Percentiles rank a stretch among this genome's conserved stretches.
These are phyloP conservation scores for Dryocosmus kuriphilus DNA, from an alignment of 2,888 invertebrate species.

Conservation along the genomic window DNA sequence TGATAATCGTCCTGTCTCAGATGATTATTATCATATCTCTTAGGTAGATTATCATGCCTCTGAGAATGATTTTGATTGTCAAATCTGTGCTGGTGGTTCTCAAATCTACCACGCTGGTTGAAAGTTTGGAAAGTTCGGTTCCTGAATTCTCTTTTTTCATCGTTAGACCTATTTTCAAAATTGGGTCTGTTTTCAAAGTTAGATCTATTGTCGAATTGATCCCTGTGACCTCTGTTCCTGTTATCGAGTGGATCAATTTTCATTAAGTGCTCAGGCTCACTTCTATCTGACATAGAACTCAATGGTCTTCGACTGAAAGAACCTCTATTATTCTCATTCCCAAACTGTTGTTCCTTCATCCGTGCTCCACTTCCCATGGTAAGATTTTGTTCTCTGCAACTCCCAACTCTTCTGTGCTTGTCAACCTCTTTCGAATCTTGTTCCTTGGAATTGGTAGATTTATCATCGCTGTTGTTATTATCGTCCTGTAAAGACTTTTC, in stretches of 20 bases:
- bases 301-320: neutral
- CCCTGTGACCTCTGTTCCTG: neutral
- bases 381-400: conserved; percentile 54
- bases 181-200: neutral
- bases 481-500: neutral
- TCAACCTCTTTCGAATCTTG: conserved; percentile 45
- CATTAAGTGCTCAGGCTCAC: neutral
- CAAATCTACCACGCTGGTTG: neutral
- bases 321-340: neutral
- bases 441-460: neutral
- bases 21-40: neutral
- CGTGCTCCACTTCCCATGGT: conserved; percentile 59
- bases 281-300: neutral
- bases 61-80: neutral
- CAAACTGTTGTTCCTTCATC: conserved; percentile 58
- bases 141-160: conserved; percentile 2
- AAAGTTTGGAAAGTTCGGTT: neutral
- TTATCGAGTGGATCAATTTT: neutral
- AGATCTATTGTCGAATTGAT: neutral
- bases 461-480: conserved; percentile 20
- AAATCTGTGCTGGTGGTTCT: neutral
- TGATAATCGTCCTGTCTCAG: neutral
- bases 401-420: conserved; percentile 56
- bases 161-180: neutral
- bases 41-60: neutral